Conservation (phyloP, 2,113 vertebrate genomes). For the Psittacara wagleri region DNA sequence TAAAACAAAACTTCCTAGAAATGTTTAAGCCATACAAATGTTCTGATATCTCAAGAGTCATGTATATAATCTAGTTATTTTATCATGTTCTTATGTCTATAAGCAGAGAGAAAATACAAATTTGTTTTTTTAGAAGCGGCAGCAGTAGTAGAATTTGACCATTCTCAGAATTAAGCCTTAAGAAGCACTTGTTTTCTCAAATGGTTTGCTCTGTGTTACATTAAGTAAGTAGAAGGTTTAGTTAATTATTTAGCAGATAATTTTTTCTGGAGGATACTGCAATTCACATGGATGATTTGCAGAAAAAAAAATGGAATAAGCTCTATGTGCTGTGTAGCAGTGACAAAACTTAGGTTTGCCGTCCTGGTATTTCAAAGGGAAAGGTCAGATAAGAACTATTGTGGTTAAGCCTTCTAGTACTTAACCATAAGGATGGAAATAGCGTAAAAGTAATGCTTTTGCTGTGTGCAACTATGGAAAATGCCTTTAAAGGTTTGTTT, state of each 20-base stretch:
- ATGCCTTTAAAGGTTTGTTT: background rate
- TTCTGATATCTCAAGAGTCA: background rate
- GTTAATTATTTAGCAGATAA: background rate
- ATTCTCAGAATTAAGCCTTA: background rate
- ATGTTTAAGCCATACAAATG: background rate
- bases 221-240: background rate
- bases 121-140: background rate
- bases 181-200: background rate
- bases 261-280: background rate
- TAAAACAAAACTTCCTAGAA: background rate
- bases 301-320: background rate
- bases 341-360: background rate
- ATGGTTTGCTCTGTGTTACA: background rate
- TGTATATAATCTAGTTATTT: background rate
- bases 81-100: background rate
- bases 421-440: background rate
- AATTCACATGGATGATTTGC: background rate
- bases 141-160: background rate
- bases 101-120: background rate
- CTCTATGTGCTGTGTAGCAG: background rate
- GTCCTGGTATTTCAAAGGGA: background rate
- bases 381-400: background rate
- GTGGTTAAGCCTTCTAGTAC: background rate
- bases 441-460: background rate
- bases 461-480: background rate